phyloP scores from a whole-genome alignment of 2,888 invertebrate genomes.

The Folsomia candida region DNA sequence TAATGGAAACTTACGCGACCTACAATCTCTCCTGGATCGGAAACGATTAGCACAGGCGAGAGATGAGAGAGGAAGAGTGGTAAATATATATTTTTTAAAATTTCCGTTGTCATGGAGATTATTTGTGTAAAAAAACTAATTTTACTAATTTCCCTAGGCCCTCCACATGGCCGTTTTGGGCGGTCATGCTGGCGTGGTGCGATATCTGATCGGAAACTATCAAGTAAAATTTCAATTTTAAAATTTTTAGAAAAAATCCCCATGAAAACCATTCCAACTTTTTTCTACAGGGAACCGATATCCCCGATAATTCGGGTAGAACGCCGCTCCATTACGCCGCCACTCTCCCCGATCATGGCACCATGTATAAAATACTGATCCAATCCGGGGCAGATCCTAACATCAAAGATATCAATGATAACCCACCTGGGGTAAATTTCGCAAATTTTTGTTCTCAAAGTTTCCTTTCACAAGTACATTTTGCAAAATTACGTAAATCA shows the following conservation, averaged over 20 bases:
- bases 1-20: constrained; percentile 77
- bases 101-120: too few relatives aligned
- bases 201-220: constrained; percentile 57
- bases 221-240: not conserved
- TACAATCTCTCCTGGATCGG: constrained; percentile 81
- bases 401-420: constrained; percentile 74
- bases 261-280: not conserved
- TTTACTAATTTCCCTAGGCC: not conserved
- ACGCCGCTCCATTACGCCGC: constrained; percentile 89
- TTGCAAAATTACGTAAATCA: too few relatives aligned
- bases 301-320: constrained; percentile 53
- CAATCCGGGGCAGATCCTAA: constrained; percentile 83
- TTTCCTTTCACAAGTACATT: too few relatives aligned
- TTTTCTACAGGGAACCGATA: not conserved
- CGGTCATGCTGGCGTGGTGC: not conserved
- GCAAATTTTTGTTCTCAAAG: too few relatives aligned
- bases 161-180: constrained; percentile 72
- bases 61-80: constrained; percentile 76
- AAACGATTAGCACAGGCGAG: constrained; percentile 87
- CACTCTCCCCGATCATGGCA: constrained; percentile 77
- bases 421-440: constrained; percentile 76
- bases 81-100: too few relatives aligned
- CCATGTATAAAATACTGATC: constrained; percentile 77
- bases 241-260: not conserved
- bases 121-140: too few relatives aligned